Conservation (phyloP, 2,888 invertebrate species). For the Dioctria rufipes region DNA sequence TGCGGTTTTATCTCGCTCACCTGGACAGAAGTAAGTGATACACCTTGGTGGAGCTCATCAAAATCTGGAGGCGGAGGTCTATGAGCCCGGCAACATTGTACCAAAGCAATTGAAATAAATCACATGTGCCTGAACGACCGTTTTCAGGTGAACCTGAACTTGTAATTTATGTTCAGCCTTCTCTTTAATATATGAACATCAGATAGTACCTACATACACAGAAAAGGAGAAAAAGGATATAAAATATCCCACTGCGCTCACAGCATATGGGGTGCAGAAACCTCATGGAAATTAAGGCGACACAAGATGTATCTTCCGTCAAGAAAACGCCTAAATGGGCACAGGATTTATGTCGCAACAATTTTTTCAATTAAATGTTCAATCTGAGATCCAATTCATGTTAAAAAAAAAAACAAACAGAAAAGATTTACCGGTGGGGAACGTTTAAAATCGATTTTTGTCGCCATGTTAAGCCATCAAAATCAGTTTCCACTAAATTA, state of each 20-base stretch:
- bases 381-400: slow-evolving; percentile 8
- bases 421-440: slow-evolving; percentile 1
- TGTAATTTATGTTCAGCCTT: slow-evolving; percentile 30
- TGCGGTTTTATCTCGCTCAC: neutral
- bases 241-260: slow-evolving; percentile 29
- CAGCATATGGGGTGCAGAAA: neutral
- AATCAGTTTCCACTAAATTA: slow-evolving; percentile 34
- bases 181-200: neutral
- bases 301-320: slow-evolving; percentile 37
- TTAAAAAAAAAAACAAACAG: neutral
- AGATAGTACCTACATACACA: too few species aligned
- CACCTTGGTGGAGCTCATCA: neutral
- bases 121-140: slow-evolving; percentile 12
- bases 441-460: slow-evolving; percentile 28
- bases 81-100: slow-evolving; percentile 26
- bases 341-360: slow-evolving; percentile 20
- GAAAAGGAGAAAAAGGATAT: slow-evolving; percentile 12
- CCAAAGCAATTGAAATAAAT: slow-evolving; percentile 31
- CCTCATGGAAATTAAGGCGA: slow-evolving; percentile 42
- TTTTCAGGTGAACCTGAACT: neutral
- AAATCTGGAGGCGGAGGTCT: slow-evolving; percentile 43
- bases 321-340: slow-evolving; percentile 29
- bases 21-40: neutral
- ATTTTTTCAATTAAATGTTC: slow-evolving; percentile 36
- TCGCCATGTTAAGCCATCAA: neutral